Percentiles rank a stretch among this genome's conserved stretches.
Conservation (phyloP, 2,113 vertebrate genomes). For the Raja brachyura region DNA sequence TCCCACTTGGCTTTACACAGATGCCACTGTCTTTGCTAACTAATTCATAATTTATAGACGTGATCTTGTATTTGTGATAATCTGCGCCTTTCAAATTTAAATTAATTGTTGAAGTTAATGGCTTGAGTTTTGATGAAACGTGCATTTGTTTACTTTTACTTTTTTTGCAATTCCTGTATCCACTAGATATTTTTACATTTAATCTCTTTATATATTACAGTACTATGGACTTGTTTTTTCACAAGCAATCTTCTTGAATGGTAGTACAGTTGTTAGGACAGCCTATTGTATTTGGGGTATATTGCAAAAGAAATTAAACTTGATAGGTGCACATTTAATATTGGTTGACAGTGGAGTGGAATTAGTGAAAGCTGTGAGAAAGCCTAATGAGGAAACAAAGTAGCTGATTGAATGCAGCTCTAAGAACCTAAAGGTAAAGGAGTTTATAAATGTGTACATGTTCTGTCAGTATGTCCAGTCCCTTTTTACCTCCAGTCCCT, state of each 20-base stretch:
- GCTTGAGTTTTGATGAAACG: neutral
- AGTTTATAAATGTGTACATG: neutral
- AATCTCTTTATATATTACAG: neutral
- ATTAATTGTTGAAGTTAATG: neutral
- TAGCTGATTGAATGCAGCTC: neutral
- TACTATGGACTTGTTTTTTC: neutral
- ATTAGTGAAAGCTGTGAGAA: neutral
- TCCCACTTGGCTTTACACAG: too few relatives aligned
- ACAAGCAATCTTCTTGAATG: neutral
- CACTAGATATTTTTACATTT: neutral
- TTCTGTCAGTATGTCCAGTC: neutral
- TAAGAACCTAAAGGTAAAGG: neutral
- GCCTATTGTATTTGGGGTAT: neutral
- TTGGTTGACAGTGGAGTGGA: neutral
- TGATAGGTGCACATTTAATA: neutral
- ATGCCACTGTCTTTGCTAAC: too few relatives aligned
- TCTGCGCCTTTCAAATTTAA: neutral
- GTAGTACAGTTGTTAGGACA: neutral
- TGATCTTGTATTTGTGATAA: too few relatives aligned
- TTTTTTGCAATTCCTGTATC: neutral
- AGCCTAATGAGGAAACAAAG: neutral
- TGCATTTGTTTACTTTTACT: neutral
- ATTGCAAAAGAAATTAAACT: neutral
- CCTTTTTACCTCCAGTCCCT: too few relatives aligned
- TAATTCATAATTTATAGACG: too few relatives aligned